These are phyloP conservation scores for Mizuhopecten yessoensis DNA, from an alignment of 1,140 invertebrate genomes.

Conservation along the genomic window DNA sequence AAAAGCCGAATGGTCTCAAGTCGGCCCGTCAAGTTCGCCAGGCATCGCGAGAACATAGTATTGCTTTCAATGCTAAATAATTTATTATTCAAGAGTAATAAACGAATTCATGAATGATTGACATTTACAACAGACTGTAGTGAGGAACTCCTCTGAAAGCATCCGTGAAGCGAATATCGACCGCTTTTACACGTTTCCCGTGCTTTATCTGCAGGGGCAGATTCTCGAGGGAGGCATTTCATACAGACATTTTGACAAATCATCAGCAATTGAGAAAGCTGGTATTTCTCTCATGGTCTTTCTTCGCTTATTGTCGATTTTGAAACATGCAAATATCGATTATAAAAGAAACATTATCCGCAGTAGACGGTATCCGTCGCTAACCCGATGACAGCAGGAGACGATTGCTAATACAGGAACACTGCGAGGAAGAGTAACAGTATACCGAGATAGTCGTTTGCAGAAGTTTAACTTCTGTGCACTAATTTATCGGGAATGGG, in stretches of 20 bases:
- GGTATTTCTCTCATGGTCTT: not conserved
- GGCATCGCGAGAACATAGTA: not conserved
- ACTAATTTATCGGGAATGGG: no score
- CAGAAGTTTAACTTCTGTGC: no score
- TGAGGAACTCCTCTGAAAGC: not conserved
- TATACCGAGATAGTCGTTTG: no score
- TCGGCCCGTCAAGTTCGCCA: not conserved
- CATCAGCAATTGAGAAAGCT: slow-evolving; percentile 33
- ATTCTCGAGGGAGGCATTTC: not conserved
- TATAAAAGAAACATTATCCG: not conserved
- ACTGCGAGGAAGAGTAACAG: not conserved
- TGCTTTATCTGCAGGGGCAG: not conserved
- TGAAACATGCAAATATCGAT: slow-evolving; percentile 10
- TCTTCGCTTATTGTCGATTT: slow-evolving; percentile 25
- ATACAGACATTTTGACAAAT: slow-evolving; percentile 23
- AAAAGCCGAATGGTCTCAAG: no score
- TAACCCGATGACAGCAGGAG: not conserved
- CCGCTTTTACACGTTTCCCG: not conserved
- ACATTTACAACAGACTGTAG: not conserved
- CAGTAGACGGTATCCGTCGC: not conserved
- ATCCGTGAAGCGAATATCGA: slow-evolving; percentile 9
- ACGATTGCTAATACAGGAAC: not conserved
- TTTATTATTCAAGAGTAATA: slow-evolving; percentile 22
- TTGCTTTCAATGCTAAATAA: not conserved
- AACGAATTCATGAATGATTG: slow-evolving; percentile 33